Conservation (phyloP, 2,113 vertebrate genomes). For the Centropus bengalensis region DNA sequence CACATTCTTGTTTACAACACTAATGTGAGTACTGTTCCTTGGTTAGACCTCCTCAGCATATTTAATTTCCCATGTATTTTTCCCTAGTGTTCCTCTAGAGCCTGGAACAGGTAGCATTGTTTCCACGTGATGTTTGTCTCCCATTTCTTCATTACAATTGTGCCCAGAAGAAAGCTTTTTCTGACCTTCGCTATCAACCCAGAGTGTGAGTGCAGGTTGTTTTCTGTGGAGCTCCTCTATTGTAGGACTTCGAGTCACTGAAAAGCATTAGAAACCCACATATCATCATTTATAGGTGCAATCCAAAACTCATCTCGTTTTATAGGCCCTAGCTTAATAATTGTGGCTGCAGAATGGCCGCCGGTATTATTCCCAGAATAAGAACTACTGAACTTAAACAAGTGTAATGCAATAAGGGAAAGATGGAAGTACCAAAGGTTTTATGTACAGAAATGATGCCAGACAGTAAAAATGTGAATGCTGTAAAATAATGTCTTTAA, state of each 20-base stretch:
- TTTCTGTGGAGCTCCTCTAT: neutral
- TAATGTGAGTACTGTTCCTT: neutral
- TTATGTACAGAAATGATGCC: slow-evolving; percentile 59
- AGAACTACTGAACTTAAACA: slow-evolving; percentile 57
- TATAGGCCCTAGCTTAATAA: slow-evolving; percentile 65
- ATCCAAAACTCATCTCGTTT: slow-evolving; percentile 68
- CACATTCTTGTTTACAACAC: slow-evolving; percentile 23
- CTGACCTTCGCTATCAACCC: neutral
- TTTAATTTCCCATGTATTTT: neutral
- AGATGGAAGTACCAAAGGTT: slow-evolving; percentile 47
- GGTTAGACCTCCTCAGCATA: neutral
- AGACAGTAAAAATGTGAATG: slow-evolving; percentile 55
- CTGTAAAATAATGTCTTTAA: slow-evolving; percentile 67
- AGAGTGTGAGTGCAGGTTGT: neutral
- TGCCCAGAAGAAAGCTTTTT: neutral
- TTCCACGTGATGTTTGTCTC: neutral
- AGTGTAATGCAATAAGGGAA: slow-evolving; percentile 34
- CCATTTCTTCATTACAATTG: neutral
- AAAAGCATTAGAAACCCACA: slow-evolving; percentile 43
- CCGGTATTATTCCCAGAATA: slow-evolving; percentile 46
- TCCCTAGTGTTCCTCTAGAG: neutral
- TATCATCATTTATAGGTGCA: slow-evolving; percentile 61
- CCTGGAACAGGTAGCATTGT: neutral
- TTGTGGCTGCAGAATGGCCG: slow-evolving; percentile 51
- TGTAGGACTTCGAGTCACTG: neutral